These are phyloP conservation scores for Nesoenas mayeri DNA, from an alignment of 2,113 vertebrate species.

Conservation along the genomic window DNA sequence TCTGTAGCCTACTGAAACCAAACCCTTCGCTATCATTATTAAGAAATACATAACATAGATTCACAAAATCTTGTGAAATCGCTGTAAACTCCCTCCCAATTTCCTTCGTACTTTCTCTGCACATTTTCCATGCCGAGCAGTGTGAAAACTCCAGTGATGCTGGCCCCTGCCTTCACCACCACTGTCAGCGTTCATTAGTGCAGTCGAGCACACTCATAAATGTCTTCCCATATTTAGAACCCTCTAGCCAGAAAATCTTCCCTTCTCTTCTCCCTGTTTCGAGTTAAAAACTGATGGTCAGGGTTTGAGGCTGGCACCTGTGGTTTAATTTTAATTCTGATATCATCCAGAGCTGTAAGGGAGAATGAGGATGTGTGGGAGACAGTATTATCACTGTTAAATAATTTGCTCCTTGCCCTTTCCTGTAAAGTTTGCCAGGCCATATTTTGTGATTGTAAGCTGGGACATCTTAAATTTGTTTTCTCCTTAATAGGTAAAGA, in stretches of 20 bases:
- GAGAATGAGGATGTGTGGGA: not conserved
- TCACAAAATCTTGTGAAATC: not conserved
- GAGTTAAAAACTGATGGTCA: not conserved
- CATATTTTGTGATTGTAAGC: not conserved
- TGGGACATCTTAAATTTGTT: constrained; percentile 31
- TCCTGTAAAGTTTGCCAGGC: constrained; percentile 50
- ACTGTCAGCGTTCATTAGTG: constrained; percentile 7
- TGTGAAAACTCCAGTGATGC: not conserved
- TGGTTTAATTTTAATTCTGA: not conserved
- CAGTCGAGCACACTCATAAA: not conserved
- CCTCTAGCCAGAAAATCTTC: not conserved
- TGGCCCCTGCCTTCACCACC: not conserved
- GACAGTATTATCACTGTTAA: not conserved
- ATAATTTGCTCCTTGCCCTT: constrained; percentile 47
- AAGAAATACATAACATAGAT: not conserved
- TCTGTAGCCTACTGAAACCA: not conserved
- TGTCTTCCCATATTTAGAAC: constrained; percentile 17
- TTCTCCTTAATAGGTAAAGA: constrained; percentile 38
- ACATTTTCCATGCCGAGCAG: not conserved
- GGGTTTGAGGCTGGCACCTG: not conserved
- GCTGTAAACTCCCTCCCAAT: not conserved
- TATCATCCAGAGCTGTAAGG: constrained; percentile 8
- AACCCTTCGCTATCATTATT: not conserved
- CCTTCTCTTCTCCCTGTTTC: not conserved
- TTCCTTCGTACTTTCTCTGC: not conserved